Percentiles rank a stretch among this genome's conserved stretches.
phyloP scores from a whole-genome alignment of 2,888 invertebrate species.

The Halictus ligatus region DNA sequence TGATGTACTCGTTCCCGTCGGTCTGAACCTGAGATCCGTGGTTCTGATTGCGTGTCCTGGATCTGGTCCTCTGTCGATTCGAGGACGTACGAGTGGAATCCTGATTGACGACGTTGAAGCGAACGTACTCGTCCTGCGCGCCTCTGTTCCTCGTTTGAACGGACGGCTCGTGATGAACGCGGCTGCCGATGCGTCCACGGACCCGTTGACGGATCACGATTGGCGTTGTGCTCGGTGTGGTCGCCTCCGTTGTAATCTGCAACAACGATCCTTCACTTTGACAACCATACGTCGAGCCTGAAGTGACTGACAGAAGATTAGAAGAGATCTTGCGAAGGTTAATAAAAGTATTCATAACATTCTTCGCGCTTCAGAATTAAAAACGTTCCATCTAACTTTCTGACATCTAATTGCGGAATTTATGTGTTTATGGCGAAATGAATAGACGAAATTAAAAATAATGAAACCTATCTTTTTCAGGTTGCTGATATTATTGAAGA shows the following conservation, averaged over 20 bases:
- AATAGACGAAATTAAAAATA: no score
- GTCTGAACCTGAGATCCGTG: constrained; percentile 77
- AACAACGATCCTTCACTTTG: neutral
- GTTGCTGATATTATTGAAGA: no score
- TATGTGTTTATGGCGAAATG: no score
- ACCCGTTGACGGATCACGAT: constrained; percentile 78
- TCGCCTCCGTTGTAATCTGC: constrained; percentile 58
- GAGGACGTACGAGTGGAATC: constrained; percentile 48
- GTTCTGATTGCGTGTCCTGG: constrained; percentile 69
- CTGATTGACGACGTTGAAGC: constrained; percentile 80
- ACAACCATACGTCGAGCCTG: no score
- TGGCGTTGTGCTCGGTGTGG: constrained; percentile 75
- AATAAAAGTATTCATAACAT: no score
- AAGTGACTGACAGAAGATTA: no score
- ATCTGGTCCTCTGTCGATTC: constrained; percentile 53
- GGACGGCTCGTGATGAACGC: constrained; percentile 76
- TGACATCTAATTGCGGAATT: no score
- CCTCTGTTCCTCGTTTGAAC: constrained; percentile 80
- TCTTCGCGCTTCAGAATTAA: no score
- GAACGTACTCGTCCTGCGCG: constrained; percentile 81
- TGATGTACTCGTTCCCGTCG: constrained; percentile 80
- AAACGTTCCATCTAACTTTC: no score
- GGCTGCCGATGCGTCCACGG: constrained; percentile 74
- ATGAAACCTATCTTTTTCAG: no score
- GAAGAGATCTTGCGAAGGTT: no score